Conservation (phyloP, 2,888 invertebrate species). For the Cerceris rybyensis region DNA sequence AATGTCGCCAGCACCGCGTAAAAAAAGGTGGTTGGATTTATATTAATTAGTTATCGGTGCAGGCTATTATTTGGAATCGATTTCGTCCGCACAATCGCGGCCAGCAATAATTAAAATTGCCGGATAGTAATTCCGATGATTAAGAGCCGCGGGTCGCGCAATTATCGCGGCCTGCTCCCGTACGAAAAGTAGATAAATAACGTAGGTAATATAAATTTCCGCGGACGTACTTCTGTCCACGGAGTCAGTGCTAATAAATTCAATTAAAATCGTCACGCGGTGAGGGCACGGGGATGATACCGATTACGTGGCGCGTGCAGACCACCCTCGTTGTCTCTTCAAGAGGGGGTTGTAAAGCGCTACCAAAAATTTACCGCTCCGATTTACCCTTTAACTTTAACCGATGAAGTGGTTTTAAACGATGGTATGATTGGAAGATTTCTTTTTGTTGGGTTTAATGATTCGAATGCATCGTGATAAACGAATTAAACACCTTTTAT, state of each 20-base stretch:
- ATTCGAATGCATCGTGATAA: no score
- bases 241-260: conserved; percentile 33
- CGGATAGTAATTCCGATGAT: conserved; percentile 57
- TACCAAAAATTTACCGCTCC: neutral
- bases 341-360: no score
- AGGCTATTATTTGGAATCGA: conserved; percentile 47
- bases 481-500: no score
- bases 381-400: neutral
- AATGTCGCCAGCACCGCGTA: neutral
- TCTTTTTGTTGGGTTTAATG: no score
- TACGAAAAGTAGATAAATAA: conserved; percentile 54
- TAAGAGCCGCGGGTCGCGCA: conserved; percentile 46
- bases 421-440: no score
- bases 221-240: conserved; percentile 27
- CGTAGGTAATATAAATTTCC: conserved; percentile 43
- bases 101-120: conserved; percentile 56
- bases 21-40: neutral
- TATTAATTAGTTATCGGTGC: conserved; percentile 34
- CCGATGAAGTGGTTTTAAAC: neutral
- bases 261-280: conserved; percentile 31
- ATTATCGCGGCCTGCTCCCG: conserved; percentile 36
- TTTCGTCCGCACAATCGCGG: conserved; percentile 44
- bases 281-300: neutral
- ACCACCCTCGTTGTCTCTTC: neutral
- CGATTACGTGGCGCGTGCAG: conserved; percentile 1